Percentiles rank a stretch among this genome's conserved stretches.
phyloP scores from a whole-genome alignment of 2,797 vertebrate species.

The Poeciliopsis infans region DNA sequence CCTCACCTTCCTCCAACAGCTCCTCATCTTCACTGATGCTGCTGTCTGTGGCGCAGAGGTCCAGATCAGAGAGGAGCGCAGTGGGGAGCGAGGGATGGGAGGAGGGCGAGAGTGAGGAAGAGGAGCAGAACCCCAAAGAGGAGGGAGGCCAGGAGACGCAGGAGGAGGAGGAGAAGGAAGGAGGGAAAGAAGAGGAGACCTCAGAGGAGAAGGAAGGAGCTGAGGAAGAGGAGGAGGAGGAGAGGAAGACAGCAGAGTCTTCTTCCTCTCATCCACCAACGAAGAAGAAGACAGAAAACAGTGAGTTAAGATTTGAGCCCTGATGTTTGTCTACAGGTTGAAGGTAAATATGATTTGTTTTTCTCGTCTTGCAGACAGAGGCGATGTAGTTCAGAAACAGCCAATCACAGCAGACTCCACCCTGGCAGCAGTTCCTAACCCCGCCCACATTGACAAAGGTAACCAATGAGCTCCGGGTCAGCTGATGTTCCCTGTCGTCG shows the following conservation, averaged over 20 bases:
- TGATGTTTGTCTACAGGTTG: not conserved
- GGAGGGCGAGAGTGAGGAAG: slow-evolving; percentile 73
- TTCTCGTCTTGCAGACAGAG: slow-evolving; percentile 52
- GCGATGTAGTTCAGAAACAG: slow-evolving; percentile 50
- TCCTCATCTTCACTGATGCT: not conserved
- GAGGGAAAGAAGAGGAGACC: slow-evolving; percentile 1
- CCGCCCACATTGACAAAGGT: slow-evolving; percentile 63
- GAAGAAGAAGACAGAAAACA: slow-evolving; percentile 84
- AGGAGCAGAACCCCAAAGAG: slow-evolving; percentile 19
- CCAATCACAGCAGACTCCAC: slow-evolving; percentile 47
- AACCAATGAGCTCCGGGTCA: not conserved
- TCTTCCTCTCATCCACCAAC: slow-evolving; percentile 80
- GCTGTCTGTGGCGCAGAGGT: slow-evolving; percentile 47
- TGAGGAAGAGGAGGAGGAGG: slow-evolving; percentile 34
- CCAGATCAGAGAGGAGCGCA: slow-evolving; percentile 54
- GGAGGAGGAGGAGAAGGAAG: not conserved
- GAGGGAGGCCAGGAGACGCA: slow-evolving; percentile 60
- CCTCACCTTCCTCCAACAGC: not conserved
- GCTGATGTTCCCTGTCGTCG: not conserved
- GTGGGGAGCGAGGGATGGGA: slow-evolving; percentile 74
- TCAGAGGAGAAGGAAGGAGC: slow-evolving; percentile 77
- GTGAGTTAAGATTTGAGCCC: slow-evolving; percentile 68
- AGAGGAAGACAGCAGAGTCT: slow-evolving; percentile 78
- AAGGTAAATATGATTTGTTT: not conserved
- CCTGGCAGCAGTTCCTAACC: slow-evolving; percentile 33